A percentile compares a stretch with the other conserved stretches of the same genome.
phyloP scores from a whole-genome alignment of 2,888 invertebrate species.

The Apamea sordens region DNA sequence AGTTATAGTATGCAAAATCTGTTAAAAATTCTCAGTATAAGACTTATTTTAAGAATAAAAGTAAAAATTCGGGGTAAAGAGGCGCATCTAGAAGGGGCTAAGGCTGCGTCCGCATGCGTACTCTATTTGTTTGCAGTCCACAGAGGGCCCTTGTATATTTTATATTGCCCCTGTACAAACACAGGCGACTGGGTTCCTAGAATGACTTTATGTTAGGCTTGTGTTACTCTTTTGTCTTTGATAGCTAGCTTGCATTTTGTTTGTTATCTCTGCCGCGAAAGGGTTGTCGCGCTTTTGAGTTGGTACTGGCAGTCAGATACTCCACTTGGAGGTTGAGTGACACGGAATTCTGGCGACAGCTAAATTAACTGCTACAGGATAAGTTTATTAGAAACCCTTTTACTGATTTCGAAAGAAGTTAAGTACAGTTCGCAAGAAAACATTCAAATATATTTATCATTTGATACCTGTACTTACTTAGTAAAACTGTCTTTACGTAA shows the following conservation, averaged over 20 bases:
- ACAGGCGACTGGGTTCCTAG: constrained; percentile 83
- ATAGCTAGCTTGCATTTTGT: constrained; percentile 64
- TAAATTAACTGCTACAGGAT: constrained; percentile 27
- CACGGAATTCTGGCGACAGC: constrained; percentile 4
- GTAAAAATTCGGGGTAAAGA: background rate
- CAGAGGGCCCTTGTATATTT: constrained; percentile 82
- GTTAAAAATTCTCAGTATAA: too few species aligned
- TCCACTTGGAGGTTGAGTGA: constrained; percentile 14
- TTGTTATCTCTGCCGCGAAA: constrained; percentile 53
- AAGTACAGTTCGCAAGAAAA: background rate
- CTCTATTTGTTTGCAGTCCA: constrained; percentile 81
- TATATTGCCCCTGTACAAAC: constrained; percentile 83
- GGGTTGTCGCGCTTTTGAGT: constrained; percentile 43
- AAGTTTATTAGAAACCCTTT: background rate
- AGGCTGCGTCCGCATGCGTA: constrained; percentile 61
- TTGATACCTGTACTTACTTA: background rate
- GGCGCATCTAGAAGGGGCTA: constrained; percentile 64
- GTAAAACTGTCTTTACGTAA: background rate
- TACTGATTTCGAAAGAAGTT: background rate
- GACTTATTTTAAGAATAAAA: too few species aligned
- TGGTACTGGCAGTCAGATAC: constrained; percentile 17
- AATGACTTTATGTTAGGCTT: constrained; percentile 79
- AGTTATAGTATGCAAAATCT: too few species aligned
- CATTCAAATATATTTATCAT: background rate
- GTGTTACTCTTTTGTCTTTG: constrained; percentile 69